Percentiles rank a stretch among this genome's conserved stretches.
phyloP scores from a whole-genome alignment of 2,888 invertebrate species.

The Ichneumon xanthorius region DNA sequence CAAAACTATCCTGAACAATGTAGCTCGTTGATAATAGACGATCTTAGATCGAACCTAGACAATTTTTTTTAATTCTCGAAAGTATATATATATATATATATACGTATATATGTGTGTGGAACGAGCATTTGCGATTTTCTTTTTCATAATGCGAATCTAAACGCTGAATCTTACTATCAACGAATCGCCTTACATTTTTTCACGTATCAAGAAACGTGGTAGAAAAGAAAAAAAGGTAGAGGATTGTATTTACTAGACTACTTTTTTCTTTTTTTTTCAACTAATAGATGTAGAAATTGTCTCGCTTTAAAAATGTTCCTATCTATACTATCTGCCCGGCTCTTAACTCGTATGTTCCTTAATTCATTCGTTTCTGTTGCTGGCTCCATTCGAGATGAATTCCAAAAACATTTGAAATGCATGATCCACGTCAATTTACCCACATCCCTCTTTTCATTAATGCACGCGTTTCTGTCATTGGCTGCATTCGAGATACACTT shows the following conservation, averaged over 20 bases:
- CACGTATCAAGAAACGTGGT: constrained; percentile 12
- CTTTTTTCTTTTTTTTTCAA: background rate
- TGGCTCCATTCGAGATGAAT: background rate
- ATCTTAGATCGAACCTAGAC: constrained; percentile 74
- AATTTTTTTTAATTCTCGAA: constrained; percentile 55
- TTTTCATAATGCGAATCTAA: constrained; percentile 29
- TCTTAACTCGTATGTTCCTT: background rate
- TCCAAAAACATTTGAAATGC: background rate
- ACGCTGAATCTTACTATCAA: constrained; percentile 12
- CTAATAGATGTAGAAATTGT: constrained; percentile 50
- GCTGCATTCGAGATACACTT: background rate
- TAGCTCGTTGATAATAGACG: constrained; percentile 67
- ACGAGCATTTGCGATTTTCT: constrained; percentile 56
- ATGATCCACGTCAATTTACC: background rate
- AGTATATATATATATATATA: constrained; percentile 20
- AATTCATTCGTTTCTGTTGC: background rate
- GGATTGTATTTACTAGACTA: constrained; percentile 46
- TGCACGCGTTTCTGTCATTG: background rate
- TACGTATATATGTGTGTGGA: constrained; percentile 43
- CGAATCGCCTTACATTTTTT: constrained; percentile 26
- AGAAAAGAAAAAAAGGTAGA: constrained; percentile 39
- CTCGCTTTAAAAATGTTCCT: constrained; percentile 51
- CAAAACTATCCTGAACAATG: constrained; percentile 32
- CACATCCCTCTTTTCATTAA: background rate
- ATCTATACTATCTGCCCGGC: background rate